Evolutionary conservation across 2,888 invertebrate species (phyloP).

Genomic region (Tuta absoluta): DNA sequence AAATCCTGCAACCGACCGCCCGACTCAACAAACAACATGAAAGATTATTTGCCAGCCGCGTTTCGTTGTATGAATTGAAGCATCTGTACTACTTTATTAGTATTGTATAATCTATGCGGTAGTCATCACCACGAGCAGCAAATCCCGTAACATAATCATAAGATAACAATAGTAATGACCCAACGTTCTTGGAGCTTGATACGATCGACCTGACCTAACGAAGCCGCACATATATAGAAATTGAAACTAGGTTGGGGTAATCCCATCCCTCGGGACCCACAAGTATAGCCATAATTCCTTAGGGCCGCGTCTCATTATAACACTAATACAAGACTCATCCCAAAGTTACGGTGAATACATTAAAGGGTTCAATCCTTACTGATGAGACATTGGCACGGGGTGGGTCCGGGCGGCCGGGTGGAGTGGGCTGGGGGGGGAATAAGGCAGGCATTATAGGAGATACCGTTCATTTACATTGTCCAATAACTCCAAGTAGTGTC

Average conservation of each 20-base stretch:
- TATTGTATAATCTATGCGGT: background rate
- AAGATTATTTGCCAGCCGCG: no score
- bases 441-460: slow-evolving; percentile 81
- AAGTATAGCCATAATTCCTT: slow-evolving; percentile 79
- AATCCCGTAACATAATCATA: slow-evolving; percentile 38
- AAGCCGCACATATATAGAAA: slow-evolving; percentile 69
- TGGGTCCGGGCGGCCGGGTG: slow-evolving; percentile 53
- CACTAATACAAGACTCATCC: slow-evolving; percentile 82
- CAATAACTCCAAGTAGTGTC: slow-evolving; percentile 82
- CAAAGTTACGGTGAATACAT: slow-evolving; percentile 81
- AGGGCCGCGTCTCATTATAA: slow-evolving; percentile 81
- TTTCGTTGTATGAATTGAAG: no score
- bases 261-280: slow-evolving; percentile 67
- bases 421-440: slow-evolving; percentile 67
- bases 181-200: slow-evolving; percentile 42
- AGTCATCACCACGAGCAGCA: slow-evolving; percentile 21
- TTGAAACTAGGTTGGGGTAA: slow-evolving; percentile 76
- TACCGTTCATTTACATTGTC: slow-evolving; percentile 83
- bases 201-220: slow-evolving; percentile 55
- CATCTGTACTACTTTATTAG: no score
- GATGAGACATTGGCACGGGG: slow-evolving; percentile 78
- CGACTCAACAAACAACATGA: no score
- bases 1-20: no score
- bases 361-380: slow-evolving; percentile 82
- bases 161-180: slow-evolving; percentile 38